These are phyloP conservation scores for Furcifer pardalis DNA, from an alignment of 2,797 vertebrate species.

Conservation along the genomic window DNA sequence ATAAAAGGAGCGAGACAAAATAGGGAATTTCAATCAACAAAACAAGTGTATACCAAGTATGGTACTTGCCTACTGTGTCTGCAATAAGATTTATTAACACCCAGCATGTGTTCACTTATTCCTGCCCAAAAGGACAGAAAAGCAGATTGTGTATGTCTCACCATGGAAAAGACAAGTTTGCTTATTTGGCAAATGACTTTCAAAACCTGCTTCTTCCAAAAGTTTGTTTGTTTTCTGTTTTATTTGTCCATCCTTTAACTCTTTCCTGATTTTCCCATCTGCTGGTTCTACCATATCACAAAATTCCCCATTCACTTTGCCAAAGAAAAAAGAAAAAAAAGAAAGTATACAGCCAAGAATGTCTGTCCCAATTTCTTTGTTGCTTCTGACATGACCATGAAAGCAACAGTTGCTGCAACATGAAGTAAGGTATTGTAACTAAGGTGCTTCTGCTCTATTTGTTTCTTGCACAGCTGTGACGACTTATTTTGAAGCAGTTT, in stretches of 20 bases:
- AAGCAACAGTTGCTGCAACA: constrained; percentile 67
- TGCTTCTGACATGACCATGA: constrained; percentile 63
- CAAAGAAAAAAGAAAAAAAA: constrained; percentile 66
- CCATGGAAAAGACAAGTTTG: constrained; percentile 49
- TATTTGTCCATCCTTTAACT: constrained; percentile 56
- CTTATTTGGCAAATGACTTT: constrained; percentile 76
- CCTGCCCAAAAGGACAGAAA: constrained; percentile 74
- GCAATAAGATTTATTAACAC: constrained; percentile 73
- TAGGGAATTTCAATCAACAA: constrained; percentile 46
- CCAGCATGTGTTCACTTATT: constrained; percentile 77
- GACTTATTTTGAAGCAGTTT: neutral
- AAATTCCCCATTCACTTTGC: constrained; percentile 71
- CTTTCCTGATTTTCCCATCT: constrained; percentile 70
- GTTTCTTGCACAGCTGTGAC: constrained; percentile 31
- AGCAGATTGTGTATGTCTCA: constrained; percentile 76
- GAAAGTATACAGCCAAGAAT: constrained; percentile 64
- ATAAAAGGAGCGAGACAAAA: constrained; percentile 19
- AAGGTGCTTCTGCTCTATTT: constrained; percentile 51
- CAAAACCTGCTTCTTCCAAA: constrained; percentile 76
- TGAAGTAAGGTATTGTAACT: constrained; percentile 66
- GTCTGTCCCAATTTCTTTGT: constrained; percentile 68
- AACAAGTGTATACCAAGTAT: constrained; percentile 56
- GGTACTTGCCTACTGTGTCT: constrained; percentile 59
- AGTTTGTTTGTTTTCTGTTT: constrained; percentile 58
- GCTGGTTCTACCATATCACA: constrained; percentile 71